Evolutionary conservation across 2,113 vertebrate genomes (phyloP).

Genomic region (Rafetus swinhoei): DNA sequence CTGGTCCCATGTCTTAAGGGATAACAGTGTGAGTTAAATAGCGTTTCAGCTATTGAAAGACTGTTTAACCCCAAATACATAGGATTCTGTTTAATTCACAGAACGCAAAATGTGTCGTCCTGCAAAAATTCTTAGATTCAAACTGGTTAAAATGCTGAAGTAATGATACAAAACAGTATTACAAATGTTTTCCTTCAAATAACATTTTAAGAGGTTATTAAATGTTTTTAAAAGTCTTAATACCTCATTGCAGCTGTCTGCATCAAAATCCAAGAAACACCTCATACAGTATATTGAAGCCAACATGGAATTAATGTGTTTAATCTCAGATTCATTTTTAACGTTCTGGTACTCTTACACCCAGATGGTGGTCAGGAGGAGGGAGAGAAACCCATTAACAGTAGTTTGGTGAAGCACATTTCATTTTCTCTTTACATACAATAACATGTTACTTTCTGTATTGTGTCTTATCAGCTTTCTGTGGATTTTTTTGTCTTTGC

Average conservation of each 20-base stretch:
- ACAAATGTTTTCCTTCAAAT: neutral
- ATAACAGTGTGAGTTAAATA: neutral
- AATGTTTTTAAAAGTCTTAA: neutral
- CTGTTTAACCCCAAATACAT: neutral
- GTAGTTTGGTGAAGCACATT: neutral
- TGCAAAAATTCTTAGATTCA: neutral
- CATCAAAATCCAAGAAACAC: neutral
- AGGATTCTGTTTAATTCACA: neutral
- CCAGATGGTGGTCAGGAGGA: neutral
- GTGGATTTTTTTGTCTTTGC: neutral
- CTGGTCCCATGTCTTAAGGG: neutral
- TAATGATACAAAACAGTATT: neutral
- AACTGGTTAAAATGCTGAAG: neutral
- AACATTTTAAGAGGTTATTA: neutral
- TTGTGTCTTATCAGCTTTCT: neutral
- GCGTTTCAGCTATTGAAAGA: neutral
- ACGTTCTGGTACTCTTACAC: neutral
- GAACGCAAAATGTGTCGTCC: neutral
- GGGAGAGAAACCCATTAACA: neutral
- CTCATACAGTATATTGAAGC: neutral
- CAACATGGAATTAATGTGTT: neutral
- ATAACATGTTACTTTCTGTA: neutral
- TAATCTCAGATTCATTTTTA: neutral
- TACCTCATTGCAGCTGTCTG: neutral
- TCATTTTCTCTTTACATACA: neutral